Evolutionary conservation across 2,113 vertebrate species (phyloP).

Genomic region (Sporophila hypoxantha): DNA sequence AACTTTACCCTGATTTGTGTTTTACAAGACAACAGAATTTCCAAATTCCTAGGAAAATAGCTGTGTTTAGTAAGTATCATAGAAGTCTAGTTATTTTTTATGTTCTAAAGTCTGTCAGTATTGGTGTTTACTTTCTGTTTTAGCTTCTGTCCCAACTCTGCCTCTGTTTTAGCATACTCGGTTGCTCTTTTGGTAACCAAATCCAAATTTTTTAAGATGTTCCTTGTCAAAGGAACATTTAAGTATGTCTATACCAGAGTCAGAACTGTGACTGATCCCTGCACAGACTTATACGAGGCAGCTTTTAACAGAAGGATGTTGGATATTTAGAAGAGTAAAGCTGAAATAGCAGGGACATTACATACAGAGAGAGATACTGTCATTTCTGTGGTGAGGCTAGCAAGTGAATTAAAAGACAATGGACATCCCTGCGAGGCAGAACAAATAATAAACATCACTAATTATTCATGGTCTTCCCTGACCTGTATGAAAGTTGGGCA

Average conservation of each 20-base stretch:
- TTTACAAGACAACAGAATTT: neutral
- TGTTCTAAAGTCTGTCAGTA: neutral
- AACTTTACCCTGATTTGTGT: neutral
- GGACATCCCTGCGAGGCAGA: neutral
- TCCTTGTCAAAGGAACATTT: neutral
- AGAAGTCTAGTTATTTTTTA: neutral
- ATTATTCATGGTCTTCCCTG: neutral
- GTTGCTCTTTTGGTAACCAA: neutral
- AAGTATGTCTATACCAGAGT: neutral
- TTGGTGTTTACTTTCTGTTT: neutral
- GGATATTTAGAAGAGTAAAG: neutral
- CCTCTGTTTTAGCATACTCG: neutral
- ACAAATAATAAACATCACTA: neutral
- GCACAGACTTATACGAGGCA: neutral
- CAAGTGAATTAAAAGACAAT: neutral
- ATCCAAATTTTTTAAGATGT: neutral
- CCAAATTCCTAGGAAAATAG: neutral
- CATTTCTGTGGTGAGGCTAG: neutral
- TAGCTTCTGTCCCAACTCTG: neutral
- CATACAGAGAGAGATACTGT: neutral
- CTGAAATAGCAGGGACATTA: neutral
- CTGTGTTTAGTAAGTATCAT: neutral
- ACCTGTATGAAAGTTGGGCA: neutral
- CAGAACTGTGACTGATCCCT: neutral
- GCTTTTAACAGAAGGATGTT: neutral